Base-by-base conservation (phyloP, 2,888 invertebrate species). In the Melieria crassipennis region DNA sequence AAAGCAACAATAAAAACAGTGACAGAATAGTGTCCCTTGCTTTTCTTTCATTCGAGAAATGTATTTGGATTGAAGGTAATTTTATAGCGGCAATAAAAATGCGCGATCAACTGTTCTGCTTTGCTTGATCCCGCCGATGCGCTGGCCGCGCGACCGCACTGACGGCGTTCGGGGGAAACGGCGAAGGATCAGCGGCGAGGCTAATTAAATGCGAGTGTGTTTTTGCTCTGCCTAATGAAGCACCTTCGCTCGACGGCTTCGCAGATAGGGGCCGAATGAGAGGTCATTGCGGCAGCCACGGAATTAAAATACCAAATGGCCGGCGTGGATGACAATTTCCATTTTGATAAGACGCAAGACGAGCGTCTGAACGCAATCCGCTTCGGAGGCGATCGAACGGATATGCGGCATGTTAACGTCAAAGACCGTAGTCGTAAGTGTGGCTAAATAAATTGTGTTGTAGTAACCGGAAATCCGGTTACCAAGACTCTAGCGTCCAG, bases 51-150 rank as follows among this genome's bases (percentile, higher is more conserved):
- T 50, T 52, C 13, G 50, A 64, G 46, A 57, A 64, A 70, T 69
- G 69, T 69, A 69, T 70, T 70, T 65, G 50, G 52, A 57, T 69
- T 52, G 13, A 52, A 52, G 52, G 13, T n/a, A 52, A 52, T 13
- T 10, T 56, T 60, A 6, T 42, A 30, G 50, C 30, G 30, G 60
- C 13, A 67, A 67, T 67, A 60, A 67, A 67, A 58, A 67, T 67
- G 48, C 60, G 50, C 60, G 67, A 67, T 58, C 48, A 67, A 60
- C 57, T 48, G 48, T 11, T 16, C 65, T 55, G 16, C 56, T 58
- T 16, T n/a, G 48, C 11, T 48, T 57, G 57, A 67, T 67, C 58
- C 50, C 60, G 47, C 58, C 48, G 67, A 47, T n/a, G 30, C 30
- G 30, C 3, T 1, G 30, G 30, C 30, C 30, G 30, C 30, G 30